Conservation (phyloP, 2,113 vertebrate genomes). For the Atrichornis clamosus region DNA sequence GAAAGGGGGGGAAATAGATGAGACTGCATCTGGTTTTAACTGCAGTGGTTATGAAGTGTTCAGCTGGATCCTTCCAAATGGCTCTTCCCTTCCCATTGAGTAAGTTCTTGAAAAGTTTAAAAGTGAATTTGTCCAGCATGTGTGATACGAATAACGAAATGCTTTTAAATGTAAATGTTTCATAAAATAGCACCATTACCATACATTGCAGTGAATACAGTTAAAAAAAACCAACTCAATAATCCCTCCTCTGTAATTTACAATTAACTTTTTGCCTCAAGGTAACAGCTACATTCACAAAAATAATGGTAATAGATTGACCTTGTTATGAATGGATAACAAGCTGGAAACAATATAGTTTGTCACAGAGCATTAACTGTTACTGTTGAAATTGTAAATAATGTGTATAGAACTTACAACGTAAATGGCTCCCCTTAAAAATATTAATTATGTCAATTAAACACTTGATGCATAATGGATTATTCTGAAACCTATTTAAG, state of each 20-base stretch:
- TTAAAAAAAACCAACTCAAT: neutral
- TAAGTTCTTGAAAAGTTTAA: constrained; percentile 37
- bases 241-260: constrained; percentile 65
- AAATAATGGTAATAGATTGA: constrained; percentile 72
- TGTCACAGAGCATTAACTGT: constrained; percentile 73
- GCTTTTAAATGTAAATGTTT: constrained; percentile 28
- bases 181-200: constrained; percentile 4
- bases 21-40: neutral
- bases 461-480: constrained; percentile 61
- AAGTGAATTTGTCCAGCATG: neutral
- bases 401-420: constrained; percentile 32
- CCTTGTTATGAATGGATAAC: constrained; percentile 73
- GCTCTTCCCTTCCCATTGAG: neutral
- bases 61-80: constrained; percentile 4
- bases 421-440: constrained; percentile 64
- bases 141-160: neutral
- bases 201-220: constrained; percentile 26
- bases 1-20: neutral
- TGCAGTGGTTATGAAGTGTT: neutral
- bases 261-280: constrained; percentile 73
- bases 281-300: constrained; percentile 69
- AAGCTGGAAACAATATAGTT: constrained; percentile 72
- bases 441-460: constrained; percentile 71
- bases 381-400: constrained; percentile 66
- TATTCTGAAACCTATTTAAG: constrained; percentile 44